Base-by-base conservation (phyloP, 2,888 invertebrate species). In the Perizoma flavofasciatum region DNA sequence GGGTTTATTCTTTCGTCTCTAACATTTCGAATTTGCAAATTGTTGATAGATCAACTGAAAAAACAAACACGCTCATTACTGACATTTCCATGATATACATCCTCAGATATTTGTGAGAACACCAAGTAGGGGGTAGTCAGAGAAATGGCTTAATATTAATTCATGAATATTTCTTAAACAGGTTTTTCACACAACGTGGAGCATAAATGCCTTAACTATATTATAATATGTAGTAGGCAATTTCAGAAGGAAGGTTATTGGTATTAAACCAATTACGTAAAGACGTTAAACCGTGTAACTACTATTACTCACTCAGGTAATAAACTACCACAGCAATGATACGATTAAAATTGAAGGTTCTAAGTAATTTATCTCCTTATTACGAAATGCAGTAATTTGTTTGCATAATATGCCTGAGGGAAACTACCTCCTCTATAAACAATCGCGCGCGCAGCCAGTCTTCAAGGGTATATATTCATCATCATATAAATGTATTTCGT, bases 351-450 rank as follows among this genome's bases (percentile, higher is more conserved):
- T 32, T 35, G 45, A 55, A 54, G 49, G 54, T 37, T 50, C 9
- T 32, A 50, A 47, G 55, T 60, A 46, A 52, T 61, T 61, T 53
- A 56, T 52, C 49, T 53, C 37, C 50, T 60, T 40, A 54, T 57
- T 57, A 40, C 39, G 34, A n/a, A 41, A 46, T 46, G 48, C 45
- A 65, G 63, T 54, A 58, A 52, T 61, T 55, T 57, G 54, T 60
- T 63, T 63, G 53, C 59, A 47, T 62, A 61, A 59, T 61, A 65
- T 55, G 49, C 60, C 45, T 33, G 35, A 59, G 55, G 58, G 50
- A 63, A 65, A 60, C 50, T 48, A 50, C 49, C 57, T 49, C 55
- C 9, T 49, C 7, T 57, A 53, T 45, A 41, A 48, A 57, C 41
- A 55, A 60, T 57, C 48, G 53, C 50, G 37, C 33, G 10, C 43